phyloP scores from a whole-genome alignment of 2,888 invertebrate species.

The Aspidiotus rigidus region DNA sequence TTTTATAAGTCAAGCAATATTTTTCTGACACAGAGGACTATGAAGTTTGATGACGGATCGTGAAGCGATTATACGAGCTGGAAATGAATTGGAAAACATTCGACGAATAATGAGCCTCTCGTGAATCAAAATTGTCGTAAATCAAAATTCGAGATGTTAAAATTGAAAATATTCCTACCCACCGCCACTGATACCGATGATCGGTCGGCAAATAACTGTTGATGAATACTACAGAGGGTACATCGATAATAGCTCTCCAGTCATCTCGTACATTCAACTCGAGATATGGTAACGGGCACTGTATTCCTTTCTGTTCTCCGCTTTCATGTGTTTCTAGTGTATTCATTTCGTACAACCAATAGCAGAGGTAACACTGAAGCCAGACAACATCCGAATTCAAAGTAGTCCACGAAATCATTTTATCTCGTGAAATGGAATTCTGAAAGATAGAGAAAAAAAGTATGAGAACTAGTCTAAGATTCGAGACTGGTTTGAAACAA shows the following conservation, averaged over 20 bases:
- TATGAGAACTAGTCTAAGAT: too few relatives aligned
- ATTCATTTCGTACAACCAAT: constrained; percentile 25
- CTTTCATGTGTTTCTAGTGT: constrained; percentile 19
- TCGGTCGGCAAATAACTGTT: constrained; percentile 56
- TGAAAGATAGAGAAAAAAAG: constrained; percentile 16
- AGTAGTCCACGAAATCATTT: constrained; percentile 24
- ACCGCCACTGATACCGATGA: constrained; percentile 67
- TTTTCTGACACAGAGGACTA: too few relatives aligned
- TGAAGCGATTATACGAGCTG: too few relatives aligned
- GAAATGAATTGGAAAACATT: too few relatives aligned
- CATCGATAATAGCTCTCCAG: constrained; percentile 33
- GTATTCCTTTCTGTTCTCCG: constrained; percentile 23
- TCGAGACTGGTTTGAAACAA: background rate
- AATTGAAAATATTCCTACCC: too few relatives aligned
- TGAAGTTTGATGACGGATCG: too few relatives aligned
- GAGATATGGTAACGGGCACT: constrained; percentile 20
- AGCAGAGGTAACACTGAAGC: constrained; percentile 25
- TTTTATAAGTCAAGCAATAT: background rate
- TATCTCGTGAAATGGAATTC: constrained; percentile 17
- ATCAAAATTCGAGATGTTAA: too few relatives aligned
- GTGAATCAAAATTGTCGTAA: too few relatives aligned
- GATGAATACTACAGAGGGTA: constrained; percentile 35
- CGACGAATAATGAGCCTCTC: too few relatives aligned
- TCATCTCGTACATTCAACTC: constrained; percentile 22
- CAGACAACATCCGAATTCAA: constrained; percentile 16